Base-by-base conservation (phyloP, 2,113 vertebrate genomes). In the Aramus guarauna region DNA sequence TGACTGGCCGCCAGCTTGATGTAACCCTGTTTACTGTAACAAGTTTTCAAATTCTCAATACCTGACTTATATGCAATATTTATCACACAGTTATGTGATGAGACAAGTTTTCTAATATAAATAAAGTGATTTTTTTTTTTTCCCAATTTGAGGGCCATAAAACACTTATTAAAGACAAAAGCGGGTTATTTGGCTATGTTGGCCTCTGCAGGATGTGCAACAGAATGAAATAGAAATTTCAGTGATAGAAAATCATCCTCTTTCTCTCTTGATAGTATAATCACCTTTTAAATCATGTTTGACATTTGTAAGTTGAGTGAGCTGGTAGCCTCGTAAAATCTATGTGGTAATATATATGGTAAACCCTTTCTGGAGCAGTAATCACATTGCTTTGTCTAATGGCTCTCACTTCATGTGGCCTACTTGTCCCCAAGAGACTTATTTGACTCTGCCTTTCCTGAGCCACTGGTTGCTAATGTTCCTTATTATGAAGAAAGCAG, bases 231-330 rank as follows among this genome's bases (percentile, higher is more conserved):
- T 0, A 97, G 92, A 97, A 97, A 96, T 96, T 97, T 97, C 95
- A 87, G 85, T 82, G 93, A 96, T 94, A 93, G 94, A 96, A 98
- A 98, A 97, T 94, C 85, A 72, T 93, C 84, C 64, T 94, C 90
- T 81, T 96, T 94, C 78, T 93, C 92, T 96, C 95, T 88, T 78
- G 91, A 97, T 98, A 97, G 95, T 91, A 95, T 98, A 99, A 99
- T 98, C 98, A 98, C 98, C 98, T 98, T 98, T 98, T 99, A 99
- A 99, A 99, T 99, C 98, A 98, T 92, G 85, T 98, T 98, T 99
- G 99, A 98, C 99, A 98, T 98, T 98, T 98, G 98, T 98, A 98
- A 99, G 98, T 97, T 97, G 97, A 98, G 96, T 88, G 96, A 98
- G 96, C 97, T 98, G 98, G 98, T 97, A 98, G 97, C 92, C 90